Base-by-base conservation (phyloP, 2,888 invertebrate genomes). In the Drosophila mimica region DNA sequence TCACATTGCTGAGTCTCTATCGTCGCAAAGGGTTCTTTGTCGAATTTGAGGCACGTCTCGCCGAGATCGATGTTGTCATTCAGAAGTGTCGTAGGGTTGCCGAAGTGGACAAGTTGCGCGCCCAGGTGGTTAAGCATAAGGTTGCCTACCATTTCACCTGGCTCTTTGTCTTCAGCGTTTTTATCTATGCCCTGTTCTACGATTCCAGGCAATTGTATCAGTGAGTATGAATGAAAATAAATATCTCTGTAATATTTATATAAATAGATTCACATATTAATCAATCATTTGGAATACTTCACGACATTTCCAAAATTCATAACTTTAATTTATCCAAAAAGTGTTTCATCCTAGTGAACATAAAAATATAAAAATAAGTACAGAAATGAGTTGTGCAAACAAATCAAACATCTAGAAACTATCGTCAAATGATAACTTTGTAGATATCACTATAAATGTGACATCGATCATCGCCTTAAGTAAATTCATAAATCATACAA, bases 1-100 rank as follows among this genome's bases (percentile, higher is more conserved):
- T 89, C 17, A 83, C 76, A 20, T 5, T 85, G 8, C 28, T 92
- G 43, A 90, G 91, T n/a, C 33, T 93, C 1, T 76, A 84, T 43
- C 90, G 92, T 0, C 91, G 92, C 8, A 92, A 92, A 43, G 67
- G 76, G 13, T 93, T 93, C 62, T 93, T 89, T 54, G 70, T 87
- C 17, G 83, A 89, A 25, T 93, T 92, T 64, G 78, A 91, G 46
- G 70, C 77, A 34, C 83, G 83, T 17, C 58, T 93, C 3, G 46
- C 78, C 2, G 91, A 90, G 61, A 93, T 93, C 52, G 92, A 92
- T 74, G 83, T 69, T 0, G 64, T 84, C 36, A 79, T 92, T 0
- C 67, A 64, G 0, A 87, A 86, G 48, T 93, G 93, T 20, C 83
- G 87, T 13, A 66, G 75, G 0, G 65, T 90, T 5, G 90, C 86